Evolutionary conservation across 2,888 invertebrate species (phyloP).

Genomic region (Zele albiditarsus): DNA sequence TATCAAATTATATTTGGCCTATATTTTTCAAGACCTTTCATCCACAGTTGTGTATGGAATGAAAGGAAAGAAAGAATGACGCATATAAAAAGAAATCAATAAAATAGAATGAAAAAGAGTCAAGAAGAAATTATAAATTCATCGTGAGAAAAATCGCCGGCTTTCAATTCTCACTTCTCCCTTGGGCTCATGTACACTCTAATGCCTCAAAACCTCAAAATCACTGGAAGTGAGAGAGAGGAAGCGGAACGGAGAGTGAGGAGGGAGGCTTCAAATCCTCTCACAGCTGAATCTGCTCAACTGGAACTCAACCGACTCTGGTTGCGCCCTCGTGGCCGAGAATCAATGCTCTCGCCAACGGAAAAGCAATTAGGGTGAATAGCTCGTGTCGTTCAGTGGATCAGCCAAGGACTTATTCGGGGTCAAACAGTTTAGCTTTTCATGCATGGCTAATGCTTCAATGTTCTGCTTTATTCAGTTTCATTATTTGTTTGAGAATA

Average conservation of each 20-base stretch:
- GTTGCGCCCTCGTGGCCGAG: slow-evolving; percentile 18
- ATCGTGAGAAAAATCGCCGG: not conserved
- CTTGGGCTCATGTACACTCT: not conserved
- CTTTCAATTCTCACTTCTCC: slow-evolving; percentile 4
- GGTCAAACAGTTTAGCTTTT: slow-evolving; percentile 36
- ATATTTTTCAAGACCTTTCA: not conserved
- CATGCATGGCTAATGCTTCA: slow-evolving; percentile 25
- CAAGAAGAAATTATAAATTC: not conserved
- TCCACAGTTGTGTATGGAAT: not conserved
- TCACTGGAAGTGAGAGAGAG: not conserved
- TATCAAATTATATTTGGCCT: not conserved
- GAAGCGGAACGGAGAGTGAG: not conserved
- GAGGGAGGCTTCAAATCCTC: slow-evolving; percentile 28
- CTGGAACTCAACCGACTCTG: slow-evolving; percentile 33
- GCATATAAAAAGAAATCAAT: not conserved
- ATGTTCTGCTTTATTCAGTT: slow-evolving; percentile 4
- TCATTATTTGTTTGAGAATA: not conserved
- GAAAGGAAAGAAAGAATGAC: not conserved
- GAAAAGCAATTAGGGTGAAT: slow-evolving; percentile 45
- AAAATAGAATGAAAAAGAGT: not conserved
- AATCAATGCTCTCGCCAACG: slow-evolving; percentile 39
- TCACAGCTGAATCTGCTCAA: slow-evolving; percentile 34
- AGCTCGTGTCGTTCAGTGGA: slow-evolving; percentile 40
- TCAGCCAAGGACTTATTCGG: slow-evolving; percentile 20
- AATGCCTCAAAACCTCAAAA: slow-evolving; percentile 4